Base-by-base conservation (phyloP, 2,888 invertebrate genomes). In the Hybos culiciformis region DNA sequence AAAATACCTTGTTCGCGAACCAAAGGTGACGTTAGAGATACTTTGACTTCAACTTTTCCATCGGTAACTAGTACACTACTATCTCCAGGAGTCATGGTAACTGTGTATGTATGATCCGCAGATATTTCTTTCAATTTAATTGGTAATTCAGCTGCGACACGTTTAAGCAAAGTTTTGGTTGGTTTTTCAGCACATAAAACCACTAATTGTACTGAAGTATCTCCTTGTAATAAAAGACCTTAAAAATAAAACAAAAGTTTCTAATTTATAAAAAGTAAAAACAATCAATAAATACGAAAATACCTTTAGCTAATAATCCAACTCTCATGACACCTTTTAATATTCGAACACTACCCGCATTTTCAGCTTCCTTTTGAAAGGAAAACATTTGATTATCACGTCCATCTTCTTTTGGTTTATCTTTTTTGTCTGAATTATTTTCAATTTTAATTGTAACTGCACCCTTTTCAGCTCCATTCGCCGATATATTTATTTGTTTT, bases 291-390 rank as follows among this genome's bases (percentile, higher is more conserved):
- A 29, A 23, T 23, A 23, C 12, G n/a, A 29, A 29, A 4, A 31
- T 46, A 52, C 53, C 67, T 61, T 90, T 90, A 39, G 88, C 86
- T 42, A 92, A 69, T 59, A 86, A 82, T 42, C 94, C 94, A 37
- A 96, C 93, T 49, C 96, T 80, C 92, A 96, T 93, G 21, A 96
- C 94, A 46, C 96, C 96, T 65, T 93, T 90, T 37, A 97, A 71
- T 52, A 87, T 79, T 47, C 94, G 78, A 52, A 73, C 69, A 33
- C 72, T 69, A 52, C 71, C 69, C 41, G 72, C 71, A 41, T 56
- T 58, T 50, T 76, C 75, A 52, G 75, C 77, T 54, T 80, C 74
- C 50, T 74, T 74, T 63, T 79, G 78, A 66, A 80, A 80, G 43
- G 79, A 79, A 54, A 80, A 81, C 80, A 82, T 67, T 59, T 80